Base-by-base conservation (phyloP, 2,797 vertebrate species). In the Galaxias olidus region DNA sequence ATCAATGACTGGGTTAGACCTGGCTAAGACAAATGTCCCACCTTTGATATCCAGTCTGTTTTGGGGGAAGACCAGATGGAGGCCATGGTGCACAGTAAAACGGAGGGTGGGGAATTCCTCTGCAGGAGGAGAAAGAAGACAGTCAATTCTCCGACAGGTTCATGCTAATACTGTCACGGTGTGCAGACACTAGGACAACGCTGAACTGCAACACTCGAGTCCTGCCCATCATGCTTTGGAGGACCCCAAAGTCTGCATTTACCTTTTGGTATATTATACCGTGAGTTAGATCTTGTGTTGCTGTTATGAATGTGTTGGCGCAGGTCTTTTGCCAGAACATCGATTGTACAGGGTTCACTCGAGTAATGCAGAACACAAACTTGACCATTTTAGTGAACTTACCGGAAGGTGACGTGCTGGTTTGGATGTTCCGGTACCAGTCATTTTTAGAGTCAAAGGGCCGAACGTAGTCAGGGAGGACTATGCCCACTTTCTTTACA, bases 81-180 rank as follows among this genome's bases (percentile, higher is more conserved):
- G 60, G 40, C 60, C 60, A 8, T 30, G 12, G 5, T 45, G 41
- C 4, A 50, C 46, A 10, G 54, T 43, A 17, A 65, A 65, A 13
- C 55, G 54, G 6, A 65, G 45, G 40, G 56, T 65, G 55, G 54
- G 42, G 53, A 43, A 42, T 54, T 65, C 63, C 14, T 65, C 63
- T 65, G 63, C 45, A 17, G 17, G 49, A 42, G 17, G 18, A 41
- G 15, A 49, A 10, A 42, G 14, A 42, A 42, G 30, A 6, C 56
- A 12, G 12, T 45, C n/a, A 43, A 43, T 10, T 41, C 40, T 1
- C 8, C 10, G 7, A 57, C n/a, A 9, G 13, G n/a, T 13, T 40
- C 20, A 55, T 19, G 19, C 12, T 41, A 30, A 10, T 14, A 6
- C 20, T 41, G n/a, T 30, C 11, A 55, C 12, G 7, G 20, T 13